These are phyloP conservation scores for Cephalopterus ornatus DNA, from an alignment of 2,113 vertebrate genomes.

Conservation along the genomic window DNA sequence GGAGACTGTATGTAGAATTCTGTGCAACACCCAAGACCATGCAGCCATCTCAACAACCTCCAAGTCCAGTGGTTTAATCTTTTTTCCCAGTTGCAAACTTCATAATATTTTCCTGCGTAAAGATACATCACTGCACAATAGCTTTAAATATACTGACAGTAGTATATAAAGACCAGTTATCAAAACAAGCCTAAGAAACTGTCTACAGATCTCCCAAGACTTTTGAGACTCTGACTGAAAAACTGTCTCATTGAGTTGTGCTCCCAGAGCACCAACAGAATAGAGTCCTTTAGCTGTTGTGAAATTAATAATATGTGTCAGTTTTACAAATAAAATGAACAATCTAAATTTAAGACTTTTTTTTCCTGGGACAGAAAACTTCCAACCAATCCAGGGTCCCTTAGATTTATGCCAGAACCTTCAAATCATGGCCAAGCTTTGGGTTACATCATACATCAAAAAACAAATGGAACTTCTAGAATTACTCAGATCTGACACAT, in stretches of 20 bases:
- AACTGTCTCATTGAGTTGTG: not conserved
- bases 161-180: not conserved
- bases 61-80: not conserved
- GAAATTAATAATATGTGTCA: not conserved
- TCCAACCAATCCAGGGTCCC: not conserved
- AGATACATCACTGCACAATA: accelerated
- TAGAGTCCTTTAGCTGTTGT: not conserved
- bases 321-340: not conserved
- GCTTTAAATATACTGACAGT: not conserved
- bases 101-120: not conserved
- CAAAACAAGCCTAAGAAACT: not conserved
- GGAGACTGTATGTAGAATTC: not conserved
- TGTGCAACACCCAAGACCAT: not conserved
- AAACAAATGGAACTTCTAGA: not conserved
- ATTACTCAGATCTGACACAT: not conserved
- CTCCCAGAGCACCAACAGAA: not conserved
- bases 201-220: not conserved
- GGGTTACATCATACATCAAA: not conserved
- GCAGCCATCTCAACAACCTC: not conserved
- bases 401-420: not conserved
- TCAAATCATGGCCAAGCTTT: not conserved
- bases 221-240: not conserved
- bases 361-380: not conserved
- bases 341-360: not conserved
- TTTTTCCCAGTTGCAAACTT: not conserved